Base-by-base conservation (phyloP, 37 sponge, comb jelly and placozoan genomes). In the Diacarnus erythraeanus region DNA sequence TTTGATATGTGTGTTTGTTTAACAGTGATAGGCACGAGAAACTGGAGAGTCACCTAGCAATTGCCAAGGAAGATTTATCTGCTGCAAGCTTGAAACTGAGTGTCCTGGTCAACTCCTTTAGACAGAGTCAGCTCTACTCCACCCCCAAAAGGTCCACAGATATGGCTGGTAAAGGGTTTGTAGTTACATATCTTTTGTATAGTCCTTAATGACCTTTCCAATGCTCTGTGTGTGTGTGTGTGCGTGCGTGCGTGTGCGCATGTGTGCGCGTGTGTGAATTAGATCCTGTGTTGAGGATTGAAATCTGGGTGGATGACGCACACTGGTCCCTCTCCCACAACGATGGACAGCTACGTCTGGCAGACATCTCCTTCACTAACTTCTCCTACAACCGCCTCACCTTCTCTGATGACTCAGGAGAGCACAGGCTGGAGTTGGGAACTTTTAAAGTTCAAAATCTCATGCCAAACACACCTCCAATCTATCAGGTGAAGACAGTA, bases 251-350 rank as follows among this genome's bases (percentile, higher is more conserved):
- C n/a, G n/a, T n/a, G n/a, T n/a, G n/a, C n/a, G n/a, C n/a, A n/a
- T n/a, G n/a, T n/a, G n/a, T n/a, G n/a, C n/a, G n/a, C n/a, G n/a
- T n/a, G n/a, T n/a, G n/a, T n/a, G n/a, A n/a, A n/a, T n/a, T n/a
- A n/a, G 87, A 87, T 21, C 84, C 90, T 37, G 77, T 83, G n/a
- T 77, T 75, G 17, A 78, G 95, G 60, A 81, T 91, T 47, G 97
- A 97, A 74, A 83, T 97, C 34, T 97, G 94, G 94, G 59, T 97
- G 59, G 97, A 91, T 34, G 92, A 93, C 40, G 87, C 90, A 23
- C 72, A 70, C 57, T 97, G 97, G 97, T 59, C 70, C 42, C 75
- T 94, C 38, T 83, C 83, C 42, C 94, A 95, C 39, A 74, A 83
- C 3, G 94, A 97, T 39, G 97, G 97, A 0, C 94, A 97, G 83